Evolutionary conservation across 2,797 vertebrate species (phyloP), one percentile per base, ranked within the genome.

Genomic region (Anomalospiza imberbis): DNA sequence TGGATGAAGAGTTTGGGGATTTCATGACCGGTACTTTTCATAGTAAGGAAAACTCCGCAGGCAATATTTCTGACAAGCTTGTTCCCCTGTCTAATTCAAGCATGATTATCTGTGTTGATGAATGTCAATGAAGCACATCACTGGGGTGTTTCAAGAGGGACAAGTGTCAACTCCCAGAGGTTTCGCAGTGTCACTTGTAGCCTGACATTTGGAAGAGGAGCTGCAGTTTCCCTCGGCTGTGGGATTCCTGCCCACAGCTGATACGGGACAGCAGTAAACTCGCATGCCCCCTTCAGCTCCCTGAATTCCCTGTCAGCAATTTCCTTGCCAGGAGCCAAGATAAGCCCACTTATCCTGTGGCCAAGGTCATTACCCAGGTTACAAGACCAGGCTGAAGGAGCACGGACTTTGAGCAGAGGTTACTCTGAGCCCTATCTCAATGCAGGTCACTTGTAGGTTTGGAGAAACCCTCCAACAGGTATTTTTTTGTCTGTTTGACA

Each of bases 261-360:
- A 32, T 14, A 50, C 0, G 5, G n/a, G 22, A 58, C 66, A 54
- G 26, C 55, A 62, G 19, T 26, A 34, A 45, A 48, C 7, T 13
- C 24, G n/a, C 0, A 2, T 48, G 42, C 50, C 34, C 31, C 3
- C 0, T 38, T 28, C 74, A 70, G 71, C 48, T 85, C 19, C 48
- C 76, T 48, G 16, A 7, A 24, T 42, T 66, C 58, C 21, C 76
- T 18, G 5, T 76, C 77, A 86, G 83, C 67, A 2, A 47, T 91
- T 88, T 72, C 66, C 19, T 11, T 66, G 72, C 91, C 88, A 95
- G 68, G 84, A 84, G 31, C 36, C 77, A 51, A 85, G 77, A 73
- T 73, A 94, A 90, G 38, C 17, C 31, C 44, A 34, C 24, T 89
- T 51, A 36, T 53, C 4, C 1, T 22, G 44, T 29, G n/a, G 12